Evolutionary conservation across 2,113 vertebrate species (phyloP).

Genomic region (Laticauda laticaudata): DNA sequence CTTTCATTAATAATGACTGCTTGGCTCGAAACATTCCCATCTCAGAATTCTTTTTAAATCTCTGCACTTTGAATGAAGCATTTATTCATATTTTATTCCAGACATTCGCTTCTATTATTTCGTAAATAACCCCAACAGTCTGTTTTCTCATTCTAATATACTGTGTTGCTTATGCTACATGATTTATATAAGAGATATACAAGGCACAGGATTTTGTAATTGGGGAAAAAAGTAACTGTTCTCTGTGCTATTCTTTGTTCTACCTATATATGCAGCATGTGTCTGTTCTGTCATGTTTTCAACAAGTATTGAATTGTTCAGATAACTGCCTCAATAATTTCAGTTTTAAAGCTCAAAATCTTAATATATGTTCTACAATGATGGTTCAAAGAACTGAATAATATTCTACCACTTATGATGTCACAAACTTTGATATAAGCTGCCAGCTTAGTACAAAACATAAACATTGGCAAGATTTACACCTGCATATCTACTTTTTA

Average conservation of each 20-base stretch:
- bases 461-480: conserved; percentile 56
- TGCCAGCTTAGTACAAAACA: conserved; percentile 34
- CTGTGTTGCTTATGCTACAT: not conserved
- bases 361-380: not conserved
- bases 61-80: not conserved
- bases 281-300: not conserved
- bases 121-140: not conserved
- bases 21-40: not conserved
- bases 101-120: not conserved
- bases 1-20: not conserved
- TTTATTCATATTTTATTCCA: fast-evolving
- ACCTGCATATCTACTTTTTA: conserved; percentile 27
- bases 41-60: not conserved
- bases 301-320: not conserved
- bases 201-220: not conserved
- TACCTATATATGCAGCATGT: not conserved
- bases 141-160: not conserved
- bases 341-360: conserved; percentile 16
- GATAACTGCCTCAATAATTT: not conserved
- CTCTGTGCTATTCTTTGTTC: not conserved
- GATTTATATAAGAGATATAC: conserved; percentile 1
- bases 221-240: conserved; percentile 1
- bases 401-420: conserved; percentile 65
- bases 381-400: conserved; percentile 26
- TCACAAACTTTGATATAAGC: conserved; percentile 68